Base-by-base conservation (phyloP, 2,888 invertebrate species). In the Siphlonurus alternatus region DNA sequence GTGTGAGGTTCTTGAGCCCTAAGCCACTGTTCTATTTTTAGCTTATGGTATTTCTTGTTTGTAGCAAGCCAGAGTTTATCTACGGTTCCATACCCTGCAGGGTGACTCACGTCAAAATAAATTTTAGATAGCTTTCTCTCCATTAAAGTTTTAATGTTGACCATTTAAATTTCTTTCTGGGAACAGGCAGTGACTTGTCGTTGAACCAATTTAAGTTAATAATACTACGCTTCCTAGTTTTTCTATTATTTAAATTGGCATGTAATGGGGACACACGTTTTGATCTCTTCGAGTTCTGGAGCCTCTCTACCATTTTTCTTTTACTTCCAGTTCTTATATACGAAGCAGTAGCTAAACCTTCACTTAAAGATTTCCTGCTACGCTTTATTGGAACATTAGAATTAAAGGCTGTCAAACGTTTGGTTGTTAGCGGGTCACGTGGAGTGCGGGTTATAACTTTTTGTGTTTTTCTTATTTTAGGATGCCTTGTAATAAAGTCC, bases 1-100 rank as follows among this genome's bases (percentile, higher is more conserved):
- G 65, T 69, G 23, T 69, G 68, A 0, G 68, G 54, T 10, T 68
- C 67, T 62, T 69, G 67, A 22, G 22, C 23, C 18, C 65, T 25
- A 1, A 69, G 56, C 67, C 67, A 69, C 1, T 65, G 24, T 15
- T 60, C n/a, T 1, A 66, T 53, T 2, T 20, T 22, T n/a, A 23
- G 10, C 38, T 25, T 59, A 25, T 53, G 25, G 2, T 53, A 23
- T 24, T 54, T 5, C 19, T 18, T 59, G 24, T 59, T 59, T 7
- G 20, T 2, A 2, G 59, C 7, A 3, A 2, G 2, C 2, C 25
- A 24, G 1, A 63, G 19, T 19, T 56, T 63, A 5, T 63, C 23
- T 1, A 15, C 59, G 1, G 23, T 59, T n/a, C 25, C 38, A 51
- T 54, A 63, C 20, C 63, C 22, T 10, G 59, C 63, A 1, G 63